Percentiles rank a stretch among this genome's conserved stretches.
Evolutionary conservation across 2,888 invertebrate genomes (phyloP).

Genomic region (Trachelus stipa): DNA sequence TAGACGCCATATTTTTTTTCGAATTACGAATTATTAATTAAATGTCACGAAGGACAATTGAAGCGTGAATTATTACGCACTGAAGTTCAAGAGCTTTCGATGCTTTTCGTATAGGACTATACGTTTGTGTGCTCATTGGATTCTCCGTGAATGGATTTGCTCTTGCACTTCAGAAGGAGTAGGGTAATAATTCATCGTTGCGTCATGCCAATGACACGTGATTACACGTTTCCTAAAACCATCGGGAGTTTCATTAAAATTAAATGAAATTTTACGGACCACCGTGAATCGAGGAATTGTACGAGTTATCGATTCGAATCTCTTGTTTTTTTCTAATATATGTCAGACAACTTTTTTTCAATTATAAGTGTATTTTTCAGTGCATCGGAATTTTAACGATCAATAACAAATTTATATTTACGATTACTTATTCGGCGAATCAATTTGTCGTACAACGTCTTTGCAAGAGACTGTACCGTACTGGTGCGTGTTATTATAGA

Average conservation of each 20-base stretch:
- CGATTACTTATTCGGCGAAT: neutral
- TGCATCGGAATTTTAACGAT: neutral
- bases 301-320: neutral
- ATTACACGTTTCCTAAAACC: constrained; percentile 10
- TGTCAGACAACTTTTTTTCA: neutral
- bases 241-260: neutral
- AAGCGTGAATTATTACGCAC: neutral
- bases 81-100: neutral
- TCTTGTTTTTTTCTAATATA: neutral
- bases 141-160: constrained; percentile 2
- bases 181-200: constrained; percentile 20
- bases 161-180: constrained; percentile 12
- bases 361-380: neutral
- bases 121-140: neutral
- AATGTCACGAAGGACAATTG: neutral
- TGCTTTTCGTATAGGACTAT: neutral
- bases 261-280: neutral
- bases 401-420: neutral
- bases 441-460: neutral
- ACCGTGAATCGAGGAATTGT: neutral
- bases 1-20: neutral
- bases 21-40: neutral
- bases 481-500: neutral
- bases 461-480: neutral
- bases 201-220: constrained; percentile 15